Percentiles rank a stretch among this genome's conserved stretches.
phyloP scores from a whole-genome alignment of 2,797 vertebrate genomes.

The Phoxinus dragarum region DNA sequence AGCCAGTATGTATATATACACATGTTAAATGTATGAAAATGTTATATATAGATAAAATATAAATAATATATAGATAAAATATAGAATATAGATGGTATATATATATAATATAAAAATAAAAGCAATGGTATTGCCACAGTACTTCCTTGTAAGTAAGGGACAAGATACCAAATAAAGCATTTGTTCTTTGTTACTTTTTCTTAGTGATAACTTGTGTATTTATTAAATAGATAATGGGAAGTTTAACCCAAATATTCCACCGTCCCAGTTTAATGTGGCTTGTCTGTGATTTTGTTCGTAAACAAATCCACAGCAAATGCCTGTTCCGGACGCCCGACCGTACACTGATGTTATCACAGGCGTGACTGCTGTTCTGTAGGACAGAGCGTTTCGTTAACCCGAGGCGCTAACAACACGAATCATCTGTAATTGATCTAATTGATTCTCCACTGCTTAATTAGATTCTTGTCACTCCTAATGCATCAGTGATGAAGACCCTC shows the following conservation, averaged over 20 bases:
- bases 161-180: neutral
- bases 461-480: constrained; percentile 60
- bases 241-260: constrained; percentile 3
- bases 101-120: too few species aligned
- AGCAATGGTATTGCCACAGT: neutral
- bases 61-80: too few species aligned
- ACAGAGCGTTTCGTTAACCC: constrained; percentile 49
- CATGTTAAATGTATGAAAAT: too few species aligned
- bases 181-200: neutral
- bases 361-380: constrained; percentile 48
- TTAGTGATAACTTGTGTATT: neutral
- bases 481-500: constrained; percentile 54
- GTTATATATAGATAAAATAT: too few species aligned
- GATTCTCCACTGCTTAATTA: constrained; percentile 62
- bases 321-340: neutral
- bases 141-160: neutral
- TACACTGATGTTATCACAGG: constrained; percentile 26
- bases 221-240: neutral
- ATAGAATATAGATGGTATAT: too few species aligned
- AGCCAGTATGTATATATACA: too few species aligned
- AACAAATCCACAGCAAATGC: constrained; percentile 9
- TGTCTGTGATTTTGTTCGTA: constrained; percentile 6
- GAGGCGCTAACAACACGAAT: constrained; percentile 51
- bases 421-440: constrained; percentile 64
- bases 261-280: neutral